Evolutionary conservation across 2,888 invertebrate genomes (phyloP), one percentile per base, ranked within the genome.

Genomic region (Oasisia sp.): DNA sequence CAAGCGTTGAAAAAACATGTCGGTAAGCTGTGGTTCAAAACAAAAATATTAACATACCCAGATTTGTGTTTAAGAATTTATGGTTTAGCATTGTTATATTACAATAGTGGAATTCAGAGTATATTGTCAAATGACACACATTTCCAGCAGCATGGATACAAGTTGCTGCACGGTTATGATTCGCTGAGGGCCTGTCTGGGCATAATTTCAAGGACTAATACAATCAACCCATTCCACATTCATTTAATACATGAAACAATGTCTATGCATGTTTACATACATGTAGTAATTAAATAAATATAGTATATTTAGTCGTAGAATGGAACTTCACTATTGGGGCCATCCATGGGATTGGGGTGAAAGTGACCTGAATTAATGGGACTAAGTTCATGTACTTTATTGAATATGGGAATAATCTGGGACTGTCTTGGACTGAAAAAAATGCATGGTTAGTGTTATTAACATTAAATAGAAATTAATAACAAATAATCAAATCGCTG

Each of bases 1-100:
- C 97, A 98, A 96, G 98, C 98, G 91, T 97, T 98, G 92, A 97
- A 97, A 95, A 97, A 97, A 95, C 98, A 98, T 96, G 97, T 98
- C 96, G 97, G 97, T 94, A 97, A 97, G 74, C 7, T 27, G n/a
- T 19, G 74, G 74, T 74, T 74, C 27, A 27, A 27, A 74, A 27
- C 19, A 19, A 27, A 27, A 27, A 27, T 74, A 27, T 19, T 74
- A n/a, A 74, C 58, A 14, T 27, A 27, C 74, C 74, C 27, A 74
- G 27, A 74, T 74, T n/a, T 74, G 74, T 74, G 7, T 5, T 74
- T 74, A 27, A 74, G 74, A 27, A 19, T 74, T 19, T 50, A 50
- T 9, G 0, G 14, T 50, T 50, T 50, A 50, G 9, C 50, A 14
- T 50, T 50, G 9, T 50, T 2, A 50, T 50, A 50, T 0, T 12